Conservation (phyloP, 2,797 vertebrate genomes). For the Hafferia zeledoni region DNA sequence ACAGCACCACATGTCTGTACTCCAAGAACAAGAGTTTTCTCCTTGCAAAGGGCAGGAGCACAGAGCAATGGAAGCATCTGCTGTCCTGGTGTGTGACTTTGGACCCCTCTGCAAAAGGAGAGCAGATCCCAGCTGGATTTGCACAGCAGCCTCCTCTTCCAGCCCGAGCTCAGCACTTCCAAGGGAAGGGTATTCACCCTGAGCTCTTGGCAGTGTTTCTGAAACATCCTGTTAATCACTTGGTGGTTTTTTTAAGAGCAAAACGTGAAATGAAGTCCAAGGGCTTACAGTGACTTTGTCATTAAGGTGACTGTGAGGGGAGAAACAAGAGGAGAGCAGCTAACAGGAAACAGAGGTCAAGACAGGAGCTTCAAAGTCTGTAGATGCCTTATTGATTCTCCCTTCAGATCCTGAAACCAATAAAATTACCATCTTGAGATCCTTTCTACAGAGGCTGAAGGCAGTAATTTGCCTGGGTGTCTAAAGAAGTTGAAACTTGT, state of each 20-base stretch:
- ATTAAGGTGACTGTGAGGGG: not conserved
- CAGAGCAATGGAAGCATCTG: not conserved
- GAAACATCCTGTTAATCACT: constrained; percentile 33
- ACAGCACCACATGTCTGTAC: rapidly evolving
- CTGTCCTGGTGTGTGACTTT: not conserved
- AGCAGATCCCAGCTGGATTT: not conserved
- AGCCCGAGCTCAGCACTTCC: not conserved
- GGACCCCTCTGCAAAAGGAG: not conserved
- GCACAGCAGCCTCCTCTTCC: not conserved
- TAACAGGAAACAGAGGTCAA: not conserved
- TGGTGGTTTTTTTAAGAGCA: not conserved
- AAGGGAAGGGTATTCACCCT: not conserved
- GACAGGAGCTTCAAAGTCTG: not conserved
- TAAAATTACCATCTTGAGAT: not conserved
- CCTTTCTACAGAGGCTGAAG: not conserved
- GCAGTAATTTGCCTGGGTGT: not conserved
- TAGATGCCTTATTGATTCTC: not conserved
- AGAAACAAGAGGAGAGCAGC: not conserved
- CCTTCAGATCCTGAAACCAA: not conserved
- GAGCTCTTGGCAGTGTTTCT: not conserved
- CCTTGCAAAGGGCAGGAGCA: not conserved
- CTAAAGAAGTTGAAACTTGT: not conserved
- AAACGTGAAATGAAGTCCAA: not conserved
- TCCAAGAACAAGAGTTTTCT: not conserved
- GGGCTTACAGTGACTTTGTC: not conserved